Base-by-base conservation (phyloP, 1,140 invertebrate species). In the Sarcophaga bullata region DNA sequence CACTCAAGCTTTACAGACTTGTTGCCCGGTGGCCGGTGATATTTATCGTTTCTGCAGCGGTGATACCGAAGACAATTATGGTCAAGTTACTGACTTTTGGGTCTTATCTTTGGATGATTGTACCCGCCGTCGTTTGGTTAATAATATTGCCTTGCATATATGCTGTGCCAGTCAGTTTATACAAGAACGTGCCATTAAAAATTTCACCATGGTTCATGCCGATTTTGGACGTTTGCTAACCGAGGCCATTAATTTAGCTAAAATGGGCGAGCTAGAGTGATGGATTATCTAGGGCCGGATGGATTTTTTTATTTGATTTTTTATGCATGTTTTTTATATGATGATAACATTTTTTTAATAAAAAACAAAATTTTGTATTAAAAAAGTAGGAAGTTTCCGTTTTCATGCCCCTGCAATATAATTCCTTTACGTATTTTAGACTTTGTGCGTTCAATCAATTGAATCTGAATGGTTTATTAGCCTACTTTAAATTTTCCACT, bases 11-110 rank as follows among this genome's bases (percentile, higher is more conserved):
- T 87, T 94, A 10, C 90, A 91, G 76, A 92, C 93, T 11, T 92
- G 92, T 84, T 88, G 87, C 19, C 88, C 90, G 11, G 85, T 93
- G 0, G 90, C 86, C 15, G 94, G 94, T 0, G 93, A 94, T 84
- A 92, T 93, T 46, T 92, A 94, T 84, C 92, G 97, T 73, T 96
- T 95, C 88, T 95, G 98, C 84, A 94, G 93, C 72, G 93, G 93
- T 4, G 94, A 97, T 86, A 92, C 91, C 0, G 97, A 98, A 84
- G 97, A 99, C 86, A 98, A 99, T 90, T 99, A 94, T 90, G 92
- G 93, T 2, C 98, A 99, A 91, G 94, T 94, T 0, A 93, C 92
- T 10, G 86, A 91, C 11, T 98, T 99, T 91, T 99, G 95, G 92
- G 93, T 92, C 49, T 94, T 96, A 84, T 94, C 95, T 2, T 91